A percentile compares a stretch with the other conserved stretches of the same genome.
These are phyloP conservation scores for Sebastes variabilis DNA, from an alignment of 2,797 vertebrate genomes.

Conservation along the genomic window DNA sequence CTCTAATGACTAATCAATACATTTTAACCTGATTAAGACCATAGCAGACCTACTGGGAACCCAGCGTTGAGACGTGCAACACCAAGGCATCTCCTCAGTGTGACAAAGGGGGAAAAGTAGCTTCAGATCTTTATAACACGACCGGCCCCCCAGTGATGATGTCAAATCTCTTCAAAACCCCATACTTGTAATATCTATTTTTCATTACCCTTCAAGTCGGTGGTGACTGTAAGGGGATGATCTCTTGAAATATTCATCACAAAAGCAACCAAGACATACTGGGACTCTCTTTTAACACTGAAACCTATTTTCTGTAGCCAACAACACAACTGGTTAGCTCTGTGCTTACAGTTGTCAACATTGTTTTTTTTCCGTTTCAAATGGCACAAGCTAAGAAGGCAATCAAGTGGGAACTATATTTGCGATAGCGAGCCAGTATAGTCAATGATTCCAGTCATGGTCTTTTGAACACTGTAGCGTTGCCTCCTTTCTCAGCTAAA, in stretches of 20 bases:
- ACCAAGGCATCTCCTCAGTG: not conserved
- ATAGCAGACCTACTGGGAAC: slow-evolving; percentile 1
- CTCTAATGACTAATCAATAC: slow-evolving; percentile 58
- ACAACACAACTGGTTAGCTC: not conserved
- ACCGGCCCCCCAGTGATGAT: slow-evolving; percentile 24
- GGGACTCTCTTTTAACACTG: slow-evolving; percentile 50
- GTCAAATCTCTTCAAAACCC: slow-evolving; percentile 56
- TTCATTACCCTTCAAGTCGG: slow-evolving; percentile 65
- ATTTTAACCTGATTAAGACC: slow-evolving; percentile 54
- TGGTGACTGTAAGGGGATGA: slow-evolving; percentile 53
- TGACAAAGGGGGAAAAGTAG: slow-evolving; percentile 10
- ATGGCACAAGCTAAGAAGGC: slow-evolving; percentile 13
- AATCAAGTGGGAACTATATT: slow-evolving; percentile 16
- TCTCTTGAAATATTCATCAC: slow-evolving; percentile 79
- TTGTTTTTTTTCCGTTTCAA: slow-evolving; percentile 15
- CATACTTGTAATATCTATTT: slow-evolving; percentile 65
- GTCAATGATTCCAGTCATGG: slow-evolving; percentile 26
- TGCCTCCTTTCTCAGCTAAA: not conserved
- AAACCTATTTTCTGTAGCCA: slow-evolving; percentile 23
- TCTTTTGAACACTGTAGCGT: slow-evolving; percentile 12
- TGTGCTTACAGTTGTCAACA: not conserved
- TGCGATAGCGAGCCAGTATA: not conserved
- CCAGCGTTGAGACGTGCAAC: not conserved
- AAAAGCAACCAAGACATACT: slow-evolving; percentile 58
- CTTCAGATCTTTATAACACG: slow-evolving; percentile 4